These are phyloP conservation scores for Congeria kusceri DNA, from an alignment of 2,888 invertebrate species.

Conservation along the genomic window DNA sequence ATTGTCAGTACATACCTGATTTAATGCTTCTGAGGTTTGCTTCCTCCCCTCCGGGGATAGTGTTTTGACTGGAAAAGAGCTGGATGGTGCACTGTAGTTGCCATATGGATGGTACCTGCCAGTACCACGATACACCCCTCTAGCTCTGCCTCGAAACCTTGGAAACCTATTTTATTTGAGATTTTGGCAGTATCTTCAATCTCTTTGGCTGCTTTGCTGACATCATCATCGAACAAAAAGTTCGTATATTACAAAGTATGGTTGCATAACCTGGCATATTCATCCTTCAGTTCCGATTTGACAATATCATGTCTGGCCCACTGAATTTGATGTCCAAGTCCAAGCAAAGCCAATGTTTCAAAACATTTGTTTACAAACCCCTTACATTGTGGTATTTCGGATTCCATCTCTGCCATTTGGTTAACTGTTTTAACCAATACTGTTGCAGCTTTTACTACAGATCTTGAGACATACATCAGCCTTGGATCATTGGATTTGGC, in stretches of 20 bases:
- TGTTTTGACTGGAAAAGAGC: conserved; percentile 9
- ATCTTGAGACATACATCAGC: conserved; percentile 25
- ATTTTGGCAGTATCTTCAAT: too few species aligned
- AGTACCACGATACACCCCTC: not conserved
- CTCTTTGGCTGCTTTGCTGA: too few species aligned
- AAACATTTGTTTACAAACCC: conserved; percentile 27
- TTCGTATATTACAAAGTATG: too few species aligned
- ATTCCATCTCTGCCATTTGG: conserved; percentile 27
- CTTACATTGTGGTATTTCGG: not conserved
- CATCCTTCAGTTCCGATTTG: too few species aligned
- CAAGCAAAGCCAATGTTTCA: conserved; percentile 29
- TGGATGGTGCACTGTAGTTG: too few species aligned
- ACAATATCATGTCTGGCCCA: not conserved
- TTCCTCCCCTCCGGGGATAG: conserved; percentile 14
- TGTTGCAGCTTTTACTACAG: conserved; percentile 44
- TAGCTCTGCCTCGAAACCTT: conserved; percentile 11
- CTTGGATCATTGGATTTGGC: conserved; percentile 32
- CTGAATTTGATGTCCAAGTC: too few species aligned
- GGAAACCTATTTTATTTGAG: too few species aligned
- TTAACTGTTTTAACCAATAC: conserved; percentile 39
- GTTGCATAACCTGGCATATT: too few species aligned
- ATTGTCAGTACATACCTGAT: conserved; percentile 5
- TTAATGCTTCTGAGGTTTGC: not conserved
- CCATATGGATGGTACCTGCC: too few species aligned
- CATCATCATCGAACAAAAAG: too few species aligned